Percentiles rank a stretch among this genome's conserved stretches.
These are phyloP conservation scores for Caenorhabditis sp. DNA, from an alignment of 2,888 invertebrate species.

Conservation along the genomic window DNA sequence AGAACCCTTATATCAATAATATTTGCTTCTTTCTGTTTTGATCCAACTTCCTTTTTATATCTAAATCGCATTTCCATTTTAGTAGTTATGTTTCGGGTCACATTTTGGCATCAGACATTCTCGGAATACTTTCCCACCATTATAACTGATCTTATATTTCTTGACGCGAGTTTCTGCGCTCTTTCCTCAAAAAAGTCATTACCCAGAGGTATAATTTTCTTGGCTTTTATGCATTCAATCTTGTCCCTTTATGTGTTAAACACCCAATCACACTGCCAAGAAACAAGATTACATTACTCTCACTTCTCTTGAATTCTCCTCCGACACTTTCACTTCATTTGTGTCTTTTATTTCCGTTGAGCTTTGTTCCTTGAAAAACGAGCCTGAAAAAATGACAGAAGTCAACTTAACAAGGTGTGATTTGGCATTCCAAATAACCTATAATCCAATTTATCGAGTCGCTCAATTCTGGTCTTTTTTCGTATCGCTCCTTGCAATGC, in stretches of 20 bases:
- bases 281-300: slow-evolving; percentile 17
- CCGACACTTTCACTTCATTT: slow-evolving; percentile 3
- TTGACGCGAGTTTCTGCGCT: neutral
- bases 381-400: slow-evolving; percentile 13
- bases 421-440: slow-evolving; percentile 31
- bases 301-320: neutral
- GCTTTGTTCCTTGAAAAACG: no score
- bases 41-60: no score
- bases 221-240: neutral
- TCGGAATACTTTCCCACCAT: neutral
- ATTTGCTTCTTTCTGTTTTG: no score
- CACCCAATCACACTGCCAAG: neutral
- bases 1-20: no score
- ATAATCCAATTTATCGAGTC: slow-evolving; percentile 43
- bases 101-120: neutral
- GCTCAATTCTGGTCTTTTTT: slow-evolving; percentile 40
- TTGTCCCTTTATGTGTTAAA: slow-evolving; percentile 3
- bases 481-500: slow-evolving; percentile 33
- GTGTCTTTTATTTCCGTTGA: neutral
- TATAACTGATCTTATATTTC: slow-evolving; percentile 1
- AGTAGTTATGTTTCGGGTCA: neutral
- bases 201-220: neutral
- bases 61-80: neutral
- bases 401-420: slow-evolving; percentile 9
- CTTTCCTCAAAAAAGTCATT: neutral